These are phyloP conservation scores for Myotis findleyi DNA, from an alignment of 2,797 vertebrate species.

Conservation along the genomic window DNA sequence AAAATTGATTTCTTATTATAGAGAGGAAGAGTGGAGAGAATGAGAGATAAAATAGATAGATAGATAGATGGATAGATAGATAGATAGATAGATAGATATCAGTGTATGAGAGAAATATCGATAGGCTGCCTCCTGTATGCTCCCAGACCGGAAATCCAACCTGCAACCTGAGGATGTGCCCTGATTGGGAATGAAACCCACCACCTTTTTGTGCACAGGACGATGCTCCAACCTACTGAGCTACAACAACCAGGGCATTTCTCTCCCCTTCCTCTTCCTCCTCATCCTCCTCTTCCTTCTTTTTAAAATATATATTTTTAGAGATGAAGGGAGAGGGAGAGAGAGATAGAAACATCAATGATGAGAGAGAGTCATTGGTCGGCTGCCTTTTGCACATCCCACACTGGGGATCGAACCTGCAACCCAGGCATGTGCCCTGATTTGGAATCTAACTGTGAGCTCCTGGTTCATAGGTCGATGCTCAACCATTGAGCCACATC, in stretches of 20 bases:
- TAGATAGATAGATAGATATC: background rate
- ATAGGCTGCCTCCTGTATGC: background rate
- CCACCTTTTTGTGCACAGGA: background rate
- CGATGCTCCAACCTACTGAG: background rate
- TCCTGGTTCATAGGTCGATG: background rate
- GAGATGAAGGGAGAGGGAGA: too few relatives aligned
- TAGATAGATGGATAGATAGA: too few relatives aligned
- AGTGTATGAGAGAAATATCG: background rate
- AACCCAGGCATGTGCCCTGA: too few relatives aligned
- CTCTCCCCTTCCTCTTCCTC: too few relatives aligned
- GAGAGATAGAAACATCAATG: background rate
- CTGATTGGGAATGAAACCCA: background rate
- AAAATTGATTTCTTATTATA: background rate
- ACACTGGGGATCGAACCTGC: too few relatives aligned
- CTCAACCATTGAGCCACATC: background rate
- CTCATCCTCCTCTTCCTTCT: too few relatives aligned
- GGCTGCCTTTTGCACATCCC: too few relatives aligned
- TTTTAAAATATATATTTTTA: too few relatives aligned
- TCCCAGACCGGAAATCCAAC: background rate
- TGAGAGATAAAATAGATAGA: background rate
- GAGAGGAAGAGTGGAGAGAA: background rate
- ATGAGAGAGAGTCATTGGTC: background rate
- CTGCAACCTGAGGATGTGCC: background rate
- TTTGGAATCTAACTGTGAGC: too few relatives aligned
- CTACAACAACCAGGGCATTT: too few relatives aligned